Percentiles rank a stretch among this genome's conserved stretches.
Conservation (phyloP, 2,888 invertebrate genomes). For the Rambutsinella grinnellia region DNA sequence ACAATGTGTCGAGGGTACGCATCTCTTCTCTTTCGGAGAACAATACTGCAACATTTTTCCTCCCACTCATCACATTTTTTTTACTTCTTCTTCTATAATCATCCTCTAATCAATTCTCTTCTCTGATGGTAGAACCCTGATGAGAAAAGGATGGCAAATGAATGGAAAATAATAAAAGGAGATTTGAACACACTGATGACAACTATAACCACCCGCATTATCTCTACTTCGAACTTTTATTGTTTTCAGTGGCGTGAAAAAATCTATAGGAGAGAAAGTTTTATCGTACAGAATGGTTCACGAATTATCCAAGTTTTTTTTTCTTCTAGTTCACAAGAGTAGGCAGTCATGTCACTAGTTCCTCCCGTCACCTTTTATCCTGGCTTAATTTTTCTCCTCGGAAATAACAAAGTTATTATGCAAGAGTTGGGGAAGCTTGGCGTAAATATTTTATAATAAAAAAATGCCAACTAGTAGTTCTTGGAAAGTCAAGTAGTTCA, state of each 20-base stretch:
- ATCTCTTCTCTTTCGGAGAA: no score
- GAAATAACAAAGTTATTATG: not conserved
- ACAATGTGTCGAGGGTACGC: no score
- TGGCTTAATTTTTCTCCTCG: not conserved
- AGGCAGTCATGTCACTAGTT: not conserved
- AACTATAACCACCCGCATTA: slow-evolving; percentile 15
- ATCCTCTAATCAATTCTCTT: not conserved
- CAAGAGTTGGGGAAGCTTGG: not conserved
- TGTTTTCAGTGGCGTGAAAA: not conserved
- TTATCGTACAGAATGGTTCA: not conserved
- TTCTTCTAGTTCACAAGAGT: not conserved
- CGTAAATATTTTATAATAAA: not conserved
- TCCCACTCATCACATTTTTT: not conserved
- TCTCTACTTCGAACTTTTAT: not conserved
- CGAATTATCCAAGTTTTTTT: not conserved
- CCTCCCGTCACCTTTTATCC: not conserved
- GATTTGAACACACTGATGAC: not conserved
- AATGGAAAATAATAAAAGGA: not conserved
- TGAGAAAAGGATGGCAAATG: not conserved
- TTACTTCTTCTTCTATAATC: not conserved
- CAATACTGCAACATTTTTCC: not conserved
- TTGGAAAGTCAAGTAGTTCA: not conserved
- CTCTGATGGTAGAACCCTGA: not conserved
- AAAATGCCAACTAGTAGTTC: not conserved
- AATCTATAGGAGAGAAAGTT: not conserved